These are phyloP conservation scores for Resseliella maxima DNA, from an alignment of 2,888 invertebrate genomes.

Conservation along the genomic window DNA sequence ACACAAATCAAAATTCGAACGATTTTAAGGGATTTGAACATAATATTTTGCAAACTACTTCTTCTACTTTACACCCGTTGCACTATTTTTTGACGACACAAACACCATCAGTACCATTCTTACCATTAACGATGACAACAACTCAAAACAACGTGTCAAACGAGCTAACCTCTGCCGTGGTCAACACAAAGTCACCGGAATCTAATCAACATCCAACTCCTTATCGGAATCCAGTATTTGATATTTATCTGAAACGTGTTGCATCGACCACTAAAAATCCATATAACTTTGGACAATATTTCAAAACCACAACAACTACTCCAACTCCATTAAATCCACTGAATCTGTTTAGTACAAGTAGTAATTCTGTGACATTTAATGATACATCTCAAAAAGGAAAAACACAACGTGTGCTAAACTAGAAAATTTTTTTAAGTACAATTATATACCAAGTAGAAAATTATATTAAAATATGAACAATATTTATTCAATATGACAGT, in stretches of 20 bases:
- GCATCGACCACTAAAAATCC: conserved; percentile 71
- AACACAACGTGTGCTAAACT: not conserved
- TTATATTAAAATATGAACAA: not conserved
- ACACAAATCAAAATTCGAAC: conserved; percentile 71
- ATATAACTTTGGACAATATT: conserved; percentile 66
- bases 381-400: conserved; percentile 56
- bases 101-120: not conserved
- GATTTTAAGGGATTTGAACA: conserved; percentile 63
- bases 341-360: conserved; percentile 68
- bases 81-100: not conserved
- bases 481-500: no score
- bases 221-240: conserved; percentile 63
- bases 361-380: conserved; percentile 60
- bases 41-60: not conserved
- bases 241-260: conserved; percentile 66
- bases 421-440: no score
- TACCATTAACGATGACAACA: not conserved
- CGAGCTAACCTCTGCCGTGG: not conserved
- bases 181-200: not conserved
- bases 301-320: conserved; percentile 59
- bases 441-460: no score
- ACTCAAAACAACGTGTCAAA: not conserved
- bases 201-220: conserved; percentile 58
- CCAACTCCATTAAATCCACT: conserved; percentile 68
- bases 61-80: not conserved